A percentile compares a stretch with the other conserved stretches of the same genome.
Conservation (phyloP, 2,113 vertebrate genomes). For the Ammospiza caudacuta region DNA sequence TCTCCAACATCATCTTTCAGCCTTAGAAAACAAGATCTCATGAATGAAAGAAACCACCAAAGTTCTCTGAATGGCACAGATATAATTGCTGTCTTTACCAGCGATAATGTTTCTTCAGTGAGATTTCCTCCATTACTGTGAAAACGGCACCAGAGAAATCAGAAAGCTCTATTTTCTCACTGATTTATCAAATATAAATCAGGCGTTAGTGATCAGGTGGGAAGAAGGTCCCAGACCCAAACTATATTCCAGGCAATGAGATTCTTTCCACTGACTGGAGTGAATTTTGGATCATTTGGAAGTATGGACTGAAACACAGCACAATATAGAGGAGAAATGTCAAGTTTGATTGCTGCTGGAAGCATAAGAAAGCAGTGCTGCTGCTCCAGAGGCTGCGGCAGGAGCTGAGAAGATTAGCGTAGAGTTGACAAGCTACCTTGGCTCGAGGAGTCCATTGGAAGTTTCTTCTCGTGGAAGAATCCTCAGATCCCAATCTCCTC, state of each 20-base stretch:
- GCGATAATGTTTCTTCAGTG: not conserved
- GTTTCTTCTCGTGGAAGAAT: not conserved
- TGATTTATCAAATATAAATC: not conserved
- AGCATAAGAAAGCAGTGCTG: not conserved
- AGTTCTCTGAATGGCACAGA: not conserved
- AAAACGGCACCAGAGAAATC: not conserved
- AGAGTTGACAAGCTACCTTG: not conserved
- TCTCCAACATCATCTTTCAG: not conserved
- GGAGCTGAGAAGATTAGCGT: conserved; percentile 26
- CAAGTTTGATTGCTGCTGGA: conserved; percentile 36
- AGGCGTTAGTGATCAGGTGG: not conserved
- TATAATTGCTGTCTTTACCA: not conserved
- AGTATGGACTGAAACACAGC: not conserved
- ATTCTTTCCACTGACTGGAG: not conserved
- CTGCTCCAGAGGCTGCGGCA: not conserved
- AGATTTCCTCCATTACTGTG: not conserved
- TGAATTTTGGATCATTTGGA: conserved; percentile 5
- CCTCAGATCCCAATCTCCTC: not conserved
- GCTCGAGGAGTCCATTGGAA: not conserved
- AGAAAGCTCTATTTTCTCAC: not conserved
- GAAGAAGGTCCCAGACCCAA: not conserved
- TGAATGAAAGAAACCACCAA: not conserved
- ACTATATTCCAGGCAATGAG: not conserved
- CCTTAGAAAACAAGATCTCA: not conserved
- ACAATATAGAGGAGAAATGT: not conserved